These are phyloP conservation scores for Dasyurus viverrinus DNA, from an alignment of 2,113 vertebrate genomes.

Conservation along the genomic window DNA sequence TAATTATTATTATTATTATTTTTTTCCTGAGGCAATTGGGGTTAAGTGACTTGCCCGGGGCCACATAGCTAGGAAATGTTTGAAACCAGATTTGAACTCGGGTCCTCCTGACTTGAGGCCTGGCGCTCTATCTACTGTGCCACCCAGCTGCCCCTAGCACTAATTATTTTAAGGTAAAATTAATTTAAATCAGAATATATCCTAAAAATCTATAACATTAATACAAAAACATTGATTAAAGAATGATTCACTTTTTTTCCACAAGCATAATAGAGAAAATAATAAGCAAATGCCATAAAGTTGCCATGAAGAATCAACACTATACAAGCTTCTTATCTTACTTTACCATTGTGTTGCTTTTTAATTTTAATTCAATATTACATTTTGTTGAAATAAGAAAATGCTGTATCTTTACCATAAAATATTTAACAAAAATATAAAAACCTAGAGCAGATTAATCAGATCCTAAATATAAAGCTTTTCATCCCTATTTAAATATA, in stretches of 20 bases:
- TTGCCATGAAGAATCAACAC: neutral
- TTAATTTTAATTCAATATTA: neutral
- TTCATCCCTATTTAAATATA: neutral
- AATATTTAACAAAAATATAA: conserved; percentile 12
- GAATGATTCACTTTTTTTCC: neutral
- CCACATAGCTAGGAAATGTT: too few species aligned
- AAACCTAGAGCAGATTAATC: neutral
- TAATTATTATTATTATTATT: neutral
- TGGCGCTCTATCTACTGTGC: too few species aligned
- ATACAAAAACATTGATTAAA: neutral
- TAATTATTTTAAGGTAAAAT: neutral
- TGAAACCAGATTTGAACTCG: too few species aligned
- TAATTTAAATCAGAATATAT: neutral
- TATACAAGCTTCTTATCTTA: neutral
- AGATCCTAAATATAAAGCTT: neutral
- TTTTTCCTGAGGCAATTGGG: too few species aligned
- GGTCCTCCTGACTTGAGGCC: too few species aligned
- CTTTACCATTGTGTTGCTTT: neutral
- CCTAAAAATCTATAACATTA: neutral
- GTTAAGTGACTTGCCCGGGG: too few species aligned
- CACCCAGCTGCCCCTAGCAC: neutral
- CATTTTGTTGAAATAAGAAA: conserved; percentile 33
- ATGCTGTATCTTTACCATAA: conserved; percentile 31
- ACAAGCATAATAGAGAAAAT: neutral
- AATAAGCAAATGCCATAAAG: neutral